Conservation (phyloP, 2,113 vertebrate species). For the Xenopus laevis region DNA sequence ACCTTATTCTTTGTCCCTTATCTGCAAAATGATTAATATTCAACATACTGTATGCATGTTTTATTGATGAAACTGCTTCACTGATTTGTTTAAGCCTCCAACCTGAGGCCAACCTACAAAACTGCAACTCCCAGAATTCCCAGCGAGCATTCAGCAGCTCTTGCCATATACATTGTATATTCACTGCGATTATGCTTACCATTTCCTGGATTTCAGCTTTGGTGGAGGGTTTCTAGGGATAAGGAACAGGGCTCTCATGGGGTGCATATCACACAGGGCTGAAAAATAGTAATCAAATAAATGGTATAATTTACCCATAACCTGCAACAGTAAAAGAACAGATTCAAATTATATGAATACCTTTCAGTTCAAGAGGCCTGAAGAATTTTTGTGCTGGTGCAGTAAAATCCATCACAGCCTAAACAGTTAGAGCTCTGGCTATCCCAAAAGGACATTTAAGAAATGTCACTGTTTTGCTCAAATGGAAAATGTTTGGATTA, state of each 20-base stretch:
- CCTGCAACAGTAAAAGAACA: too few relatives aligned
- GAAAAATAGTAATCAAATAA: constrained; percentile 45
- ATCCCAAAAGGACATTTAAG: constrained; percentile 38
- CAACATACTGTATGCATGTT: too few relatives aligned
- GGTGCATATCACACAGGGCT: constrained; percentile 99
- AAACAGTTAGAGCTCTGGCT: background rate
- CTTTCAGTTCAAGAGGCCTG: background rate
- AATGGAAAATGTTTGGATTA: constrained; percentile 42
- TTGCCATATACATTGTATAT: too few relatives aligned
- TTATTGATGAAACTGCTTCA: background rate
- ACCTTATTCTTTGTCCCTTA: too few relatives aligned
- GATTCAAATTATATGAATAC: too few relatives aligned
- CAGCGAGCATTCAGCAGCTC: too few relatives aligned
- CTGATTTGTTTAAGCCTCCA: background rate
- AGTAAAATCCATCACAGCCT: constrained; percentile 18
- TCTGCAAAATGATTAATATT: too few relatives aligned
- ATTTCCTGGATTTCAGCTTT: constrained; percentile 98
- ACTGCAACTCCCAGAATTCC: background rate
- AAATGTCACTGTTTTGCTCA: constrained; percentile 38
- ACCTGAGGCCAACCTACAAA: background rate
- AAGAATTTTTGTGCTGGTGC: background rate
- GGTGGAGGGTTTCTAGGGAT: constrained; percentile 97
- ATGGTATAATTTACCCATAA: too few relatives aligned
- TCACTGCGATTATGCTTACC: constrained; percentile 65
- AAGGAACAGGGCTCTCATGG: constrained; percentile 98